These are phyloP conservation scores for Phalacrocorax aristotelis DNA, from an alignment of 2,113 vertebrate genomes.

Conservation along the genomic window DNA sequence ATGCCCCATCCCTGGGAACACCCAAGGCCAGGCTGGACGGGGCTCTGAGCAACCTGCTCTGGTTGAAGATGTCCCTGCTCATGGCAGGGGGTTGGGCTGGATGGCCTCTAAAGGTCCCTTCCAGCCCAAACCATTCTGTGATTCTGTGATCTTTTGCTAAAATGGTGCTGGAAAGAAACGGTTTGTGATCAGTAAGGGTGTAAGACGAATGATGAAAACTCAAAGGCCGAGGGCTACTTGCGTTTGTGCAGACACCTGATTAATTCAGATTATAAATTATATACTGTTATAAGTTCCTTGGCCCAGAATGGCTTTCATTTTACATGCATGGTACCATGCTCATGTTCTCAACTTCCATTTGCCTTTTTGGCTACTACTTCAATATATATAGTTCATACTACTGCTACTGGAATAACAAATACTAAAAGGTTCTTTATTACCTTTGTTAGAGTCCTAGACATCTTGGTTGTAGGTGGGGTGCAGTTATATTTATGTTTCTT, in stretches of 20 bases:
- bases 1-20: too few relatives aligned
- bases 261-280: neutral
- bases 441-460: neutral
- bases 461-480: neutral
- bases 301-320: neutral
- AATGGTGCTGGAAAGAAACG: neutral
- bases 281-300: neutral
- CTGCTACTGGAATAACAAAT: neutral
- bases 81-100: too few relatives aligned
- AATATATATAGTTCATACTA: neutral
- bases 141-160: neutral
- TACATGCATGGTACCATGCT: too few relatives aligned
- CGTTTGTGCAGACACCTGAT: neutral
- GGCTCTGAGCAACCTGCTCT: too few relatives aligned
- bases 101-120: too few relatives aligned
- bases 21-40: too few relatives aligned
- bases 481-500: neutral
- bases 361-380: neutral
- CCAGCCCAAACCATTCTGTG: too few relatives aligned
- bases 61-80: too few relatives aligned
- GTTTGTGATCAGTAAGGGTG: neutral
- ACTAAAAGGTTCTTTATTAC: neutral
- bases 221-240: neutral
- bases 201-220: neutral
- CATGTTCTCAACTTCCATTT: neutral